Conservation (phyloP, 2,113 vertebrate genomes). For the Pangasianodon gigas region DNA sequence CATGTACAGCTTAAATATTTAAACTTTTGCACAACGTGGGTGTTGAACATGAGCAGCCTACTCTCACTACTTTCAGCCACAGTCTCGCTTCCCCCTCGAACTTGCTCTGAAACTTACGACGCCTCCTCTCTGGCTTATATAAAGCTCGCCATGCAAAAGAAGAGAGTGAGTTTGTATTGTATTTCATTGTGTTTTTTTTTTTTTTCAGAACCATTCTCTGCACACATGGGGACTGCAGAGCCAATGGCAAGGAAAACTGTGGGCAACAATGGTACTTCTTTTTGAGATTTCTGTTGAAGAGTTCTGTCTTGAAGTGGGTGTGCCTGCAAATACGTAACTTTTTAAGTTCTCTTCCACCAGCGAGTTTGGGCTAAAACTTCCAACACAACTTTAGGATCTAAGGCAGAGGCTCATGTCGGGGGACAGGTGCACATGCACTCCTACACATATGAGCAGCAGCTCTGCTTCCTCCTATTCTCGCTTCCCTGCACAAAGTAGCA, state of each 20-base stretch:
- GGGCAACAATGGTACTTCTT: background rate
- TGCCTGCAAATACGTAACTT: conserved; percentile 18
- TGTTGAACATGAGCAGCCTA: conserved; percentile 12
- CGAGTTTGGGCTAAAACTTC: conserved; percentile 15
- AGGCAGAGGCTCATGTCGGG: conserved; percentile 8
- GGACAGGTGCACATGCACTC: conserved; percentile 26
- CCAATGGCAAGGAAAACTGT: conserved; percentile 9
- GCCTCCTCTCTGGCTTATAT: conserved; percentile 18
- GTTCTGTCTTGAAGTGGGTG: background rate
- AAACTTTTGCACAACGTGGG: background rate
- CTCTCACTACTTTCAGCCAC: background rate
- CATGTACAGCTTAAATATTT: background rate
- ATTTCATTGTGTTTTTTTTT: background rate
- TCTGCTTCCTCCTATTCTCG: conserved; percentile 6
- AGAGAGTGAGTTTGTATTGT: conserved; percentile 3
- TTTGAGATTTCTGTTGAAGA: background rate
- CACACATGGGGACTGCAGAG: background rate
- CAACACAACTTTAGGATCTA: conserved; percentile 16
- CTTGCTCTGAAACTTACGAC: background rate
- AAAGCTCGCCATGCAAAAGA: background rate
- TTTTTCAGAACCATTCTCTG: background rate
- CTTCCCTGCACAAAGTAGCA: background rate
- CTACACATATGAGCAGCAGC: conserved; percentile 8
- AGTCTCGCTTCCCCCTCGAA: background rate
- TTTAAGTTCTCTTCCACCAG: background rate